Evolutionary conservation across 1,140 invertebrate species (phyloP).

Genomic region (Galleria mellonella): DNA sequence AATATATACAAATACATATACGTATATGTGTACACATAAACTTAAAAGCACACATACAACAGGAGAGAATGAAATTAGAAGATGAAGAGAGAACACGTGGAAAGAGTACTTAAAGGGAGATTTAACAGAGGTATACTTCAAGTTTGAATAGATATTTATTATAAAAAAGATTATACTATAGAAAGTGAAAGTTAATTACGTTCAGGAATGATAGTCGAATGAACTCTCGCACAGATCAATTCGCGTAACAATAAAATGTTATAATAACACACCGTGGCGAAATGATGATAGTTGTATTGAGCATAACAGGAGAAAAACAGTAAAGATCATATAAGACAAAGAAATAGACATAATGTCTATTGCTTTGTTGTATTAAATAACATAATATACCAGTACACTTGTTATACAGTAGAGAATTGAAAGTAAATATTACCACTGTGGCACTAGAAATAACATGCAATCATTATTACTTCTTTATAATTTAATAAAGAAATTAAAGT

Average conservation of each 20-base stretch:
- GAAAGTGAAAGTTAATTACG: conserved; percentile 1
- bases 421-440: too few species aligned
- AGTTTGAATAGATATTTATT: too few species aligned
- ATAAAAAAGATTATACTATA: neutral
- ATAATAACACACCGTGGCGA: neutral
- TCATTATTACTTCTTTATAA: too few species aligned
- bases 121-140: too few species aligned
- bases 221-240: neutral
- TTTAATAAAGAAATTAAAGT: too few species aligned
- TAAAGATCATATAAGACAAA: neutral
- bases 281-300: neutral
- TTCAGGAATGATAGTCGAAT: neutral
- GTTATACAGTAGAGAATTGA: neutral
- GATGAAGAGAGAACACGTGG: neutral
- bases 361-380: neutral
- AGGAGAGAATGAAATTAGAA: too few species aligned
- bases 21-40: neutral
- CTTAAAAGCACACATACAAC: neutral
- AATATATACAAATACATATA: neutral
- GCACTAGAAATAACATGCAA: too few species aligned
- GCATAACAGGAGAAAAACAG: too few species aligned
- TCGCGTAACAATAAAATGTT: neutral
- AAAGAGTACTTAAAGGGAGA: too few species aligned
- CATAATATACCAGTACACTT: neutral
- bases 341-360: neutral